Base-by-base conservation (phyloP, 2,888 invertebrate genomes). In the Chalcosyrphus nemorum region DNA sequence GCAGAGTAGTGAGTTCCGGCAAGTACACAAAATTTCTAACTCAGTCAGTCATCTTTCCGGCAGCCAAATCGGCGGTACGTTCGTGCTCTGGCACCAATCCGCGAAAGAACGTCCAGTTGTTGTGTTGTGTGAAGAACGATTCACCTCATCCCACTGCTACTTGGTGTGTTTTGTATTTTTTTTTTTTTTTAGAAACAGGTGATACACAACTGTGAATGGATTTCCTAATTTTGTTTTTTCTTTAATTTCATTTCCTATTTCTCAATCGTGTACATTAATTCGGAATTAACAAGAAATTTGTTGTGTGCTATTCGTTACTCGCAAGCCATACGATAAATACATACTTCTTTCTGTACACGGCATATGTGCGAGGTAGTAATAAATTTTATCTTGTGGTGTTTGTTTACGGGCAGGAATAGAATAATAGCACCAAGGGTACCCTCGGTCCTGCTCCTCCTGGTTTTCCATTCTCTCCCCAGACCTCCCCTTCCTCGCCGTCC, bases 31-130 rank as follows among this genome's bases (percentile, higher is more conserved):
- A 45, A 43, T 75, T 66, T 56, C 74, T n/a, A n/a, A n/a, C n/a
- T 24, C 24, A 24, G 24, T 84, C 84, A 84, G 84, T 84, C 75
- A 84, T 80, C 84, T 74, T 84, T 84, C 38, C 74, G 84, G 80
- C 84, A 84, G 78, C 84, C 75, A 75, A 59, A 72, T 45, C 75
- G 84, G 74, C 80, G 80, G 84, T 80, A 75, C 70, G 70, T 74
- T n/a, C 63, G 65, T 56, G 61, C 72, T 63, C 38, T 59, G 78
- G 65, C 72, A 56, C 45, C 35, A 52, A 54, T 66, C 43, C 43
- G 57, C 61, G 24, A 24, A n/a, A n/a, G 72, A 78, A 32, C 32
- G 54, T 66, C 47, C 59, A 78, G 54, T n/a, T n/a, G n/a, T n/a
- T n/a, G n/a, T n/a, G n/a, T n/a, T n/a, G n/a, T 78, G 41, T 24